Evolutionary conservation across 35 echinoderm and acorn worm species (phyloP).

Genomic region (Apostichopus japonicus): DNA sequence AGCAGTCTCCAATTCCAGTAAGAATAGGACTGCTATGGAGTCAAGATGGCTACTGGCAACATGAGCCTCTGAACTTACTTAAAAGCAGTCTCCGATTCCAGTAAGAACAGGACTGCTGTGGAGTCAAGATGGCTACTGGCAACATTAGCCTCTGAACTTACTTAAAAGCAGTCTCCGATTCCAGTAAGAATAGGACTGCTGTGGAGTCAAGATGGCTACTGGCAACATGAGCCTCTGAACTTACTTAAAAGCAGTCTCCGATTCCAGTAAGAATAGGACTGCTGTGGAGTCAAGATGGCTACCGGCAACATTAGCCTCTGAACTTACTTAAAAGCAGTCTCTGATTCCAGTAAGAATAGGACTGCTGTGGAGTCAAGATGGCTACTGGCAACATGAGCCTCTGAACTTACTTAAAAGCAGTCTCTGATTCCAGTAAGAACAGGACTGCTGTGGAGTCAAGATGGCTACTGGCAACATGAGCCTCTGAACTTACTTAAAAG

Average conservation of each 20-base stretch:
- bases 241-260: slow-evolving; percentile 90
- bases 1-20: too few relatives aligned
- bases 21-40: neutral
- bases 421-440: slow-evolving; percentile 87
- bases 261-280: slow-evolving; percentile 84
- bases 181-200: too few relatives aligned
- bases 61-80: slow-evolving; percentile 52
- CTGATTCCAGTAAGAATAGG: too few relatives aligned
- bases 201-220: neutral
- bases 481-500: too few relatives aligned
- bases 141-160: too few relatives aligned
- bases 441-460: slow-evolving; percentile 73
- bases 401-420: slow-evolving; percentile 78
- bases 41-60: neutral
- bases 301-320: too few relatives aligned
- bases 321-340: too few relatives aligned
- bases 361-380: too few relatives aligned
- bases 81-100: slow-evolving; percentile 92
- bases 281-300: slow-evolving; percentile 56
- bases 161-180: too few relatives aligned
- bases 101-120: slow-evolving; percentile 79
- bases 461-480: too few relatives aligned
- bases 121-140: neutral
- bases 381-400: too few relatives aligned
- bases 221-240: neutral